Conservation (phyloP, 1,140 invertebrate species). For the Linepithema humile region DNA sequence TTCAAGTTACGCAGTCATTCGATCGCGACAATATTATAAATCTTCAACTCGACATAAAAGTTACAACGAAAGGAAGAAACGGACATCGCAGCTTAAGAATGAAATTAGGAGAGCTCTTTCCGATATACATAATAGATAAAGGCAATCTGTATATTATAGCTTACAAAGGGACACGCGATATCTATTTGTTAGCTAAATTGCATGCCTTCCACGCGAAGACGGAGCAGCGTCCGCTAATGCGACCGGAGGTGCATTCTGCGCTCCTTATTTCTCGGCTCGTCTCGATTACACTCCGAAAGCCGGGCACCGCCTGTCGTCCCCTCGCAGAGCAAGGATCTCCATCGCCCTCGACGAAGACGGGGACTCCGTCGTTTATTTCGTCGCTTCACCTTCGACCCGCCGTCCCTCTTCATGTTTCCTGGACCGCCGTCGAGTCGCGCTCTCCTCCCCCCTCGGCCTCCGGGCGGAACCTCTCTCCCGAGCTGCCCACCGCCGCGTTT, state of each 20-base stretch:
- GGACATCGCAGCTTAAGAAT: not conserved
- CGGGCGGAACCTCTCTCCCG: constrained; percentile 20
- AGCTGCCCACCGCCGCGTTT: constrained; percentile 13
- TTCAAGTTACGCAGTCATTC: not conserved
- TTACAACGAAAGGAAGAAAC: not conserved
- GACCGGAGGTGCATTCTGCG: not conserved
- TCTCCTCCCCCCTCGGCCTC: not conserved
- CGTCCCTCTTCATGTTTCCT: constrained; percentile 64
- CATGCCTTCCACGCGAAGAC: not conserved
- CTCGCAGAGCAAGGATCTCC: not conserved
- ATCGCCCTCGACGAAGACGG: constrained; percentile 51
- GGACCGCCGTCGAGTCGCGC: constrained; percentile 47
- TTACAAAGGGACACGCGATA: too few relatives aligned
- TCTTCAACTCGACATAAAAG: not conserved
- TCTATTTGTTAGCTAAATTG: not conserved
- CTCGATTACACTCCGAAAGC: constrained; percentile 16
- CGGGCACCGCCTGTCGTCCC: not conserved
- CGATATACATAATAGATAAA: too few relatives aligned
- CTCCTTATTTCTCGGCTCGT: not conserved
- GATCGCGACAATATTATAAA: not conserved
- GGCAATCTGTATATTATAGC: not conserved
- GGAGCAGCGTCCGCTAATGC: not conserved
- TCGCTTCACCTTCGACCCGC: constrained; percentile 65
- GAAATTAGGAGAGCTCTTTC: not conserved
- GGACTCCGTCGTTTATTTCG: constrained; percentile 69